Base-by-base conservation (phyloP, 37 sponge, comb jelly and placozoan species). In the Diacarnus erythraeanus region DNA sequence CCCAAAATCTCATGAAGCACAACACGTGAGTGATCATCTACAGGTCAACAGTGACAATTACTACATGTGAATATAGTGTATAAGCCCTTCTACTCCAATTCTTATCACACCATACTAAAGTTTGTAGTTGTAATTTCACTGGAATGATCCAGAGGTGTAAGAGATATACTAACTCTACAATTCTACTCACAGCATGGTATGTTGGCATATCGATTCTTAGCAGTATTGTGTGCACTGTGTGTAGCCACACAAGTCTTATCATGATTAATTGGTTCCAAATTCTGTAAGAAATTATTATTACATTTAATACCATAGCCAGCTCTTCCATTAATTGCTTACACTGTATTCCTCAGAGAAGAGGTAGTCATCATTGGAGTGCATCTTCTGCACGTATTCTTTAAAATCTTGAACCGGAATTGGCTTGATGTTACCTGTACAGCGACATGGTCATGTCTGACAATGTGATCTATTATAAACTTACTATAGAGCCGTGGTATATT, bases 1-100 rank as follows among this genome's bases (percentile, higher is more conserved):
- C 77, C 86, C 22, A 76, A 81, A 26, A 81, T 77, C 8, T 85
- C 81, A 2, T 31, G 21, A 60, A 96, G 77, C 78, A 59, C 79
- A 18, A 96, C 97, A 71, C 97, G 87, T 36, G 97, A 88, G 57
- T 93, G 89, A 47, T 96, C 97, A 85, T 91, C 97, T 96, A 82
- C 66, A 42, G 42, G 40, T 9, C 22, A n/a, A n/a, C n/a, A n/a
- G n/a, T n/a, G n/a, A n/a, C n/a, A n/a, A n/a, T n/a, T n/a, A n/a
- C n/a, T n/a, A n/a, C n/a, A n/a, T n/a, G n/a, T n/a, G n/a, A n/a
- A n/a, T n/a, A 74, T 20, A 10, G 31, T 15, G 75, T 74, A 26
- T 43, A 23, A 44, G 41, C 26, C n/a, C n/a, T n/a, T n/a, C n/a
- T n/a, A n/a, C n/a, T n/a, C n/a, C n/a, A n/a, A n/a, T n/a, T n/a